Conservation (phyloP, 2,113 vertebrate genomes). For the Ciconia maguari region DNA sequence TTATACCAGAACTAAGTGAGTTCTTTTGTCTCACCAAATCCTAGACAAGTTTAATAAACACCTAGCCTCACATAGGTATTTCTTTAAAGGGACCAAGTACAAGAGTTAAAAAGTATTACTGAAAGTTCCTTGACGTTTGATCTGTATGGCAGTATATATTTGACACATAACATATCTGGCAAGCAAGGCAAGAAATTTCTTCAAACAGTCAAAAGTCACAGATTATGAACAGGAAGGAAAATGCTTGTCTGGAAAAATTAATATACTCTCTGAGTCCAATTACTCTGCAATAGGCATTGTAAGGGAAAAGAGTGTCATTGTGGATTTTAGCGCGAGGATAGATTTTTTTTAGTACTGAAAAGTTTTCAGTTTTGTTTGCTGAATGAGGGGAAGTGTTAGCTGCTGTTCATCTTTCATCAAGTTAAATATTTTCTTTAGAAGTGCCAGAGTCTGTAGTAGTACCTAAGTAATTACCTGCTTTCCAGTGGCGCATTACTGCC, state of each 20-base stretch:
- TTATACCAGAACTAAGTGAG: neutral
- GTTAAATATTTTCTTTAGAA: neutral
- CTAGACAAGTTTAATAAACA: neutral
- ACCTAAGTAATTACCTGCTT: constrained; percentile 85
- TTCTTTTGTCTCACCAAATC: neutral
- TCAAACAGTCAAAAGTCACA: neutral
- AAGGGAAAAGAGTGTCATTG: neutral
- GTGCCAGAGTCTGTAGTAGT: neutral
- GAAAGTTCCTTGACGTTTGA: neutral
- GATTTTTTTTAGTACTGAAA: neutral
- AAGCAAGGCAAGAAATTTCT: neutral
- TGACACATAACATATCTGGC: neutral
- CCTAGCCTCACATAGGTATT: neutral
- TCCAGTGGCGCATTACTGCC: constrained; percentile 99
- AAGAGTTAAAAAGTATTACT: neutral
- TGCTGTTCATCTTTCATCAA: neutral
- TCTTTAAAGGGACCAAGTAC: neutral
- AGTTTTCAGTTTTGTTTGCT: neutral
- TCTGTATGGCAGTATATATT: neutral
- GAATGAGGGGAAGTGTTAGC: neutral
- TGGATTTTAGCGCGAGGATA: neutral
- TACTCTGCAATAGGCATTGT: neutral
- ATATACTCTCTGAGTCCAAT: neutral
- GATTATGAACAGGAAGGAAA: neutral
- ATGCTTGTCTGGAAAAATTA: neutral